Conservation (phyloP, 2,113 vertebrate species). For the Chaetodon auriga region DNA sequence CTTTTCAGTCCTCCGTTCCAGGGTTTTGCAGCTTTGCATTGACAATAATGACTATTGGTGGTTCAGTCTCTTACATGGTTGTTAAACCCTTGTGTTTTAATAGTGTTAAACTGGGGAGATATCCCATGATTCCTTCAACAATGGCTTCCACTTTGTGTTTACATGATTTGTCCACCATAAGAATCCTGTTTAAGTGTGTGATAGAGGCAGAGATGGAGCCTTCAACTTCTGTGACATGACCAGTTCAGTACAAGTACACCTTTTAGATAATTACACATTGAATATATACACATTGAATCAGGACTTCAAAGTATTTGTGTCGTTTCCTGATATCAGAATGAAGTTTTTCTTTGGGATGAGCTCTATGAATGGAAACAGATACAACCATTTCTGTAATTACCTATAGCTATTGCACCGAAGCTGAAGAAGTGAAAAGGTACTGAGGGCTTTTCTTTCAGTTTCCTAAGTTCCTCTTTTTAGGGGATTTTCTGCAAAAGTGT, state of each 20-base stretch:
- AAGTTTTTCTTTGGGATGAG: constrained; percentile 33
- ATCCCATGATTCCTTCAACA: constrained; percentile 29
- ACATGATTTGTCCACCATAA: background rate
- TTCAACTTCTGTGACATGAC: background rate
- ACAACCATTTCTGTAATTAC: too few species aligned
- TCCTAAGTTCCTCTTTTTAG: too few species aligned
- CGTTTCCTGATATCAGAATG: background rate
- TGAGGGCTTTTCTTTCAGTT: too few species aligned
- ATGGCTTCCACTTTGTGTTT: constrained; percentile 11
- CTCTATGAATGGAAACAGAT: constrained; percentile 19
- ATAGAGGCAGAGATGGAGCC: background rate
- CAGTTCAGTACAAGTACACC: background rate
- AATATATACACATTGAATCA: background rate
- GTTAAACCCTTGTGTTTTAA: constrained; percentile 6
- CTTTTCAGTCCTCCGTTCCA: background rate
- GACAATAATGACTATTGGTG: background rate
- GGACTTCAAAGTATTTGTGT: constrained; percentile 18
- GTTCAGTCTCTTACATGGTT: background rate
- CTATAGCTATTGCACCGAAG: too few species aligned
- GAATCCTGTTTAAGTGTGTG: constrained; percentile 5
- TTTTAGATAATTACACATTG: background rate
- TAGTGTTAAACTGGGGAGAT: background rate
- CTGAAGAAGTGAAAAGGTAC: too few species aligned
- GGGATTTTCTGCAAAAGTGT: background rate
- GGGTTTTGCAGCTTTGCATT: background rate